Conservation (phyloP, 2,888 invertebrate genomes). For the Branchellion lobata region DNA sequence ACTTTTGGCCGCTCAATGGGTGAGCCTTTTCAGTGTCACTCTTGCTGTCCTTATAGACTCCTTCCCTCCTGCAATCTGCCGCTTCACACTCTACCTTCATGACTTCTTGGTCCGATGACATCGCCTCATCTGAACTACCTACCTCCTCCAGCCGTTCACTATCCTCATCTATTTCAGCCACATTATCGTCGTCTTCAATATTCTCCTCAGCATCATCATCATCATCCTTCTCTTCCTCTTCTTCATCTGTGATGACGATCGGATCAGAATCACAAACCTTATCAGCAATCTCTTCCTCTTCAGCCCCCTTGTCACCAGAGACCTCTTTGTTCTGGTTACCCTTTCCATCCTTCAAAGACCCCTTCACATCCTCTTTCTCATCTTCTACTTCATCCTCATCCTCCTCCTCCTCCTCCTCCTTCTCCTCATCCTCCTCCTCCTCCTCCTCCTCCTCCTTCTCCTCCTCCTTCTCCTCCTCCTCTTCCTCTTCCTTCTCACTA, state of each 20-base stretch:
- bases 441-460: neutral
- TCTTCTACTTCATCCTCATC: neutral
- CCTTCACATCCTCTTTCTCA: neutral
- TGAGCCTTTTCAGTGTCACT: slow-evolving; percentile 16
- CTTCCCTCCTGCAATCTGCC: no score
- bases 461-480: neutral
- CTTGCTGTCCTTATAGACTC: neutral
- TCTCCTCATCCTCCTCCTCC: neutral
- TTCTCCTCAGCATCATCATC: neutral
- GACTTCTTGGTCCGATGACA: neutral
- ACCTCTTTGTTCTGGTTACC: neutral
- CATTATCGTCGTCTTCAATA: slow-evolving; percentile 5
- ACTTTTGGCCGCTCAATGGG: no score
- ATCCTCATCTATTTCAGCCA: neutral
- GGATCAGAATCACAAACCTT: neutral
- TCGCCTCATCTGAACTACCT: neutral
- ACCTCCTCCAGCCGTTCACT: neutral
- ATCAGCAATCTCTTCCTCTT: neutral
- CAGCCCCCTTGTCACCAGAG: neutral
- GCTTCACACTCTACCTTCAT: no score
- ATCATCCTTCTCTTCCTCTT: neutral
- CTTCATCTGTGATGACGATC: neutral
- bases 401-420: neutral
- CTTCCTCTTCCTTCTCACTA: slow-evolving; percentile 15
- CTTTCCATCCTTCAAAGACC: neutral